phyloP scores from a whole-genome alignment of 2,113 vertebrate species.

The Morone saxatilis region DNA sequence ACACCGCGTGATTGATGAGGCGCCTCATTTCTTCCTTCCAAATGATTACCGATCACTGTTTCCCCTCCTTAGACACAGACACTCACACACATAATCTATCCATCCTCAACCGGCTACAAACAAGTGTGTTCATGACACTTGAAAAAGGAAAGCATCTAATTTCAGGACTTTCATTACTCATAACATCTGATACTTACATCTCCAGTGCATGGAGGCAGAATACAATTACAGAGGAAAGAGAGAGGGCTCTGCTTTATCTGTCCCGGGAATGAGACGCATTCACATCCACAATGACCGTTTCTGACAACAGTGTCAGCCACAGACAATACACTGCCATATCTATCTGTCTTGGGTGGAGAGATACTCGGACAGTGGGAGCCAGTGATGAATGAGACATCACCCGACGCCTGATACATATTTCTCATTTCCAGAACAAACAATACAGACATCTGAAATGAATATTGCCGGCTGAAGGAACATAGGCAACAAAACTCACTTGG shows the following conservation, averaged over 20 bases:
- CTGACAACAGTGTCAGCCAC: slow-evolving; percentile 64
- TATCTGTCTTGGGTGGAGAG: slow-evolving; percentile 64
- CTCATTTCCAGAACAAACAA: slow-evolving; percentile 77
- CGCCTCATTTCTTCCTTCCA: slow-evolving; percentile 73
- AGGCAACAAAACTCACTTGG: slow-evolving; percentile 24
- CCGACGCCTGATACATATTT: slow-evolving; percentile 66
- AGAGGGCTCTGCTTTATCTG: slow-evolving; percentile 59
- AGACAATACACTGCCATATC: slow-evolving; percentile 63
- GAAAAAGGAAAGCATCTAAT: slow-evolving; percentile 56
- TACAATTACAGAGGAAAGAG: slow-evolving; percentile 61
- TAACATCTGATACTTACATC: slow-evolving; percentile 70
- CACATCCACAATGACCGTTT: slow-evolving; percentile 58
- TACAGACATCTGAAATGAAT: slow-evolving; percentile 68
- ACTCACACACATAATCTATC: slow-evolving; percentile 40
- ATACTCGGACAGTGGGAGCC: slow-evolving; percentile 57
- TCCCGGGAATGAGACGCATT: slow-evolving; percentile 53
- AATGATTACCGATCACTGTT: slow-evolving; percentile 83
- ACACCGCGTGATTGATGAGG: slow-evolving; percentile 84
- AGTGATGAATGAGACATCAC: slow-evolving; percentile 73
- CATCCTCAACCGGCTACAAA: slow-evolving; percentile 42
- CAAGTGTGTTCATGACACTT: slow-evolving; percentile 44
- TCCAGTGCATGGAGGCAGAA: slow-evolving; percentile 50
- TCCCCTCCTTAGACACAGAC: slow-evolving; percentile 42
- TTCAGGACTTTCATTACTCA: slow-evolving; percentile 72
- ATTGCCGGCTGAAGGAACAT: slow-evolving; percentile 24